Percentiles rank a stretch among this genome's conserved stretches.
phyloP scores from a whole-genome alignment of 53 echinoderm and acorn worm genomes.

The Luidia sarsii region DNA sequence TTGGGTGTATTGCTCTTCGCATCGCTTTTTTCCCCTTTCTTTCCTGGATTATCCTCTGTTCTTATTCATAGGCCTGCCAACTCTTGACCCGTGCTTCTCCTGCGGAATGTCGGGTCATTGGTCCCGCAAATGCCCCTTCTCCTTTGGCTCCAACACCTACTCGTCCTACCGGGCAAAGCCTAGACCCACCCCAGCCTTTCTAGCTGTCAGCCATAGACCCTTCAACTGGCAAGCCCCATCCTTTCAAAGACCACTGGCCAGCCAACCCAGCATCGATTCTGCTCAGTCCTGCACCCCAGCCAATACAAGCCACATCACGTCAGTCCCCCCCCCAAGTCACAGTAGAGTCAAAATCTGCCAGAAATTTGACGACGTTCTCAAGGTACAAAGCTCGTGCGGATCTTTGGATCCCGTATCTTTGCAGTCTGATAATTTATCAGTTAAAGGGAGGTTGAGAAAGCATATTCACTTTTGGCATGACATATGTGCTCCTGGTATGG shows the following conservation, averaged over 20 bases:
- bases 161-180: too few relatives aligned
- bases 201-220: too few relatives aligned
- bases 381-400: background rate
- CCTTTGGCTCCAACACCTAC: too few relatives aligned
- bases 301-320: background rate
- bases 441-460: background rate
- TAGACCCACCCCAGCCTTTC: too few relatives aligned
- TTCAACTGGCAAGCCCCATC: background rate
- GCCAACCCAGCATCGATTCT: background rate
- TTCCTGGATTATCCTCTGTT: too few relatives aligned
- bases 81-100: too few relatives aligned
- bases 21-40: too few relatives aligned
- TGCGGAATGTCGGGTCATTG: too few relatives aligned
- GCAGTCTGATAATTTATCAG: background rate
- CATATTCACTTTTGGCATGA: slow-evolving; percentile 6
- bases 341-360: background rate
- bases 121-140: too few relatives aligned
- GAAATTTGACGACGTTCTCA: slow-evolving; percentile 6
- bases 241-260: background rate
- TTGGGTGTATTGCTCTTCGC: too few relatives aligned
- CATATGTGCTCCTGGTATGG: background rate
- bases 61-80: too few relatives aligned
- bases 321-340: background rate
- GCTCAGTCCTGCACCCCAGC: background rate
- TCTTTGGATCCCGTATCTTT: background rate